Evolutionary conservation across 1,140 invertebrate species (phyloP).

Genomic region (Caerostris extrusa): DNA sequence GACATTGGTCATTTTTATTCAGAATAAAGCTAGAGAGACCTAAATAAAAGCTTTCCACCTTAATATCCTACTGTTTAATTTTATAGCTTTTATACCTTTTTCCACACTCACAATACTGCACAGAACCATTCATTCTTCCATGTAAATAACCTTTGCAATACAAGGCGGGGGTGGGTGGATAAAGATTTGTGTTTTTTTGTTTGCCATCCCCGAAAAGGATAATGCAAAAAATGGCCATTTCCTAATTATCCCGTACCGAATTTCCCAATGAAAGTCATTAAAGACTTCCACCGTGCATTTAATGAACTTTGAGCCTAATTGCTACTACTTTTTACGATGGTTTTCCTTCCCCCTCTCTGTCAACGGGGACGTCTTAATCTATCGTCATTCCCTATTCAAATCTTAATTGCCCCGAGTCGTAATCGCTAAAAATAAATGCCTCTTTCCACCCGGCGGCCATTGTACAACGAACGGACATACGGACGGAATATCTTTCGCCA

Average conservation of each 20-base stretch:
- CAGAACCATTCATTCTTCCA: too few relatives aligned
- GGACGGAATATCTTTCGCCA: not conserved
- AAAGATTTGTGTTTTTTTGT: too few relatives aligned
- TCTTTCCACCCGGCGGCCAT: conserved; percentile 1
- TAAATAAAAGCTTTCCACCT: too few relatives aligned
- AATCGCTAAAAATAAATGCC: conserved; percentile 54
- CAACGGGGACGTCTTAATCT: conserved; percentile 56
- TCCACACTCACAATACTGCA: too few relatives aligned
- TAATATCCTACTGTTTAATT: too few relatives aligned
- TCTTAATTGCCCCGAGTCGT: conserved; percentile 67
- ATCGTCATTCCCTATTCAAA: conserved; percentile 64
- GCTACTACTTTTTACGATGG: conserved; percentile 64
- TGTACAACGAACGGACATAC: not conserved
- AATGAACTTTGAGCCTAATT: conserved; percentile 71
- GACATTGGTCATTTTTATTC: too few relatives aligned
- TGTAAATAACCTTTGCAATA: too few relatives aligned
- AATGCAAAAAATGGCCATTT: conserved; percentile 52
- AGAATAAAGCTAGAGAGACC: too few relatives aligned
- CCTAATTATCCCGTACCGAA: conserved; percentile 42
- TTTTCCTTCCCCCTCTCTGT: conserved; percentile 40
- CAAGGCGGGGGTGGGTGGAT: too few relatives aligned
- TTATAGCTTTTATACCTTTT: too few relatives aligned
- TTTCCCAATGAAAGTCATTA: conserved; percentile 24
- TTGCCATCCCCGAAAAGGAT: too few relatives aligned
- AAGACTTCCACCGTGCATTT: conserved; percentile 53